A percentile compares a stretch with the other conserved stretches of the same genome.
Evolutionary conservation across 2,113 vertebrate genomes (phyloP).

Genomic region (Dunckerocampus dactyliophorus): DNA sequence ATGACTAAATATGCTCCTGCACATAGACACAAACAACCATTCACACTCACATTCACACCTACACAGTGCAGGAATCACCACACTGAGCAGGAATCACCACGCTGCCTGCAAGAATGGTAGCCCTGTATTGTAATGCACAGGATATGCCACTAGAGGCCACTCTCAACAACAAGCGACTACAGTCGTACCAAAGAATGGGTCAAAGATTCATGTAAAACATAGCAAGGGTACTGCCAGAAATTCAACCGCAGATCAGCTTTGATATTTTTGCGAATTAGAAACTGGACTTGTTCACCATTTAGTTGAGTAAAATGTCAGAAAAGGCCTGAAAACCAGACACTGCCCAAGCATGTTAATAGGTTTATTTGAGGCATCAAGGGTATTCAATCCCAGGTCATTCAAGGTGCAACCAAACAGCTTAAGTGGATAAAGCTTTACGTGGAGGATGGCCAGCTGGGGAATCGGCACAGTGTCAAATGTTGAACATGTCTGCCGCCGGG

Average conservation of each 20-base stretch:
- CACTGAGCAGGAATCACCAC: too few species aligned
- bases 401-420: conserved; percentile 53
- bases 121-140: too few species aligned
- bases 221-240: too few species aligned
- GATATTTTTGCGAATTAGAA: not conserved
- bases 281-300: not conserved
- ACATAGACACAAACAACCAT: too few species aligned
- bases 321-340: not conserved
- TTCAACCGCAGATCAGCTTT: not conserved
- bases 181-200: not conserved
- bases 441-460: conserved; percentile 25
- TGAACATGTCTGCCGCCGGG: not conserved
- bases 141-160: too few species aligned
- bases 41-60: too few species aligned
- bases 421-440: conserved; percentile 44
- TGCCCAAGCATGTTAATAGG: conserved; percentile 41
- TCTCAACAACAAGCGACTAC: too few species aligned
- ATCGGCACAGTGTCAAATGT: conserved; percentile 1
- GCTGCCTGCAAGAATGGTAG: too few species aligned
- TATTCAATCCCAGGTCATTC: conserved; percentile 31
- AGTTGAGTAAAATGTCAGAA: not conserved
- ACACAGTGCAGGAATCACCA: too few species aligned
- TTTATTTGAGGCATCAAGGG: conserved; percentile 50
- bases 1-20: too few species aligned
- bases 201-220: not conserved